phyloP scores from a whole-genome alignment of 2,888 invertebrate species.

The Xylota segnis region DNA sequence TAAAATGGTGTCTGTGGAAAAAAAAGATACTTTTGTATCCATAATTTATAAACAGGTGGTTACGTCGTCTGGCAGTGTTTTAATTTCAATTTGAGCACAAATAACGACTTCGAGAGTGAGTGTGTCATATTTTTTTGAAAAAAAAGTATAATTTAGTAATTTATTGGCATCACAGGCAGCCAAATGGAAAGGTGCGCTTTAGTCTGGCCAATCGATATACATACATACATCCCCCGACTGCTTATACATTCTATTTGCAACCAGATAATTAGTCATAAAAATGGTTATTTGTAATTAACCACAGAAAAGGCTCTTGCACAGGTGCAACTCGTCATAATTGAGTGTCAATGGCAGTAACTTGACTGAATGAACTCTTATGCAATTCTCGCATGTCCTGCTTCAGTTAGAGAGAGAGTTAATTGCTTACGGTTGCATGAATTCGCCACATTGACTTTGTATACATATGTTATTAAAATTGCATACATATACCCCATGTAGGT shows the following conservation, averaged over 20 bases:
- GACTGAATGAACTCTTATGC: slow-evolving; percentile 3
- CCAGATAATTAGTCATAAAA: background rate
- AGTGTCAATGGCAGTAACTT: background rate
- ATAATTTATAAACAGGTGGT: slow-evolving; percentile 25
- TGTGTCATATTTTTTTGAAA: background rate
- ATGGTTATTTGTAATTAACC: slow-evolving; percentile 8
- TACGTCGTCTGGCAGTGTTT: slow-evolving; percentile 7
- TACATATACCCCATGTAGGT: too few species aligned
- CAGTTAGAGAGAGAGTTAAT: background rate
- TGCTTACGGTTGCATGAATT: background rate
- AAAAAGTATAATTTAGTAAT: background rate
- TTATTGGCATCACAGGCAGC: background rate
- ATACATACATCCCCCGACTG: too few species aligned
- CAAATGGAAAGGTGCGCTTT: background rate
- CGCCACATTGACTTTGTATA: background rate
- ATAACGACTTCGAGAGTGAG: background rate
- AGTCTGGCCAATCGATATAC: background rate
- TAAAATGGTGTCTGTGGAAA: background rate
- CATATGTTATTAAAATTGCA: background rate
- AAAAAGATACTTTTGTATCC: background rate
- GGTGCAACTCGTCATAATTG: slow-evolving; percentile 12
- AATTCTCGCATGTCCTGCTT: slow-evolving; percentile 7
- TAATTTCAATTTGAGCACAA: slow-evolving; percentile 15
- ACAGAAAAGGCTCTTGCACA: background rate
- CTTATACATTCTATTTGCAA: background rate